phyloP scores from a whole-genome alignment of 2,888 invertebrate genomes.

The Ophioninae sp. region DNA sequence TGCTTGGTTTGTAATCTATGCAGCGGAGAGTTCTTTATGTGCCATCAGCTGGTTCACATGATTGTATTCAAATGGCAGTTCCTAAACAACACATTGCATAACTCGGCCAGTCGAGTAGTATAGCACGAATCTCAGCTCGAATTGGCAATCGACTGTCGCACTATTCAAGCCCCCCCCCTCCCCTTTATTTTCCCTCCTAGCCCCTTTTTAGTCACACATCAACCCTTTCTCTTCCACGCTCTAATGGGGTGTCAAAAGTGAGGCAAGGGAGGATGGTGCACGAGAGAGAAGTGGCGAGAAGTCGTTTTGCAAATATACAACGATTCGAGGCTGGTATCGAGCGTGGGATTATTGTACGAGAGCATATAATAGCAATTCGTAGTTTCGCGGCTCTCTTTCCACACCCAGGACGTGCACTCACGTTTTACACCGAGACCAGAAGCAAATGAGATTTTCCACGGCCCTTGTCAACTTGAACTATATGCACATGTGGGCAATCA shows the following conservation, averaged over 20 bases:
- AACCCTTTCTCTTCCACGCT: slow-evolving; percentile 6
- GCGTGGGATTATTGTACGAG: slow-evolving; percentile 39
- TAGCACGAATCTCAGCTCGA: slow-evolving; percentile 49
- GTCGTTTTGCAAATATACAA: slow-evolving; percentile 37
- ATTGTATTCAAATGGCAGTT: slow-evolving; percentile 78
- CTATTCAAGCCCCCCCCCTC: slow-evolving; percentile 13
- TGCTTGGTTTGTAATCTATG: slow-evolving; percentile 14
- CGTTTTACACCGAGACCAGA: not conserved
- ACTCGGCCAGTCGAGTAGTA: slow-evolving; percentile 65
- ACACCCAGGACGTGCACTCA: slow-evolving; percentile 52
- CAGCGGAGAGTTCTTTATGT: not conserved
- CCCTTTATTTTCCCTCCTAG: not conserved
- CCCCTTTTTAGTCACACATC: not conserved
- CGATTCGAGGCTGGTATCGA: slow-evolving; percentile 35
- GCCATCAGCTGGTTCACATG: slow-evolving; percentile 70
- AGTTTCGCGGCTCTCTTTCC: slow-evolving; percentile 51
- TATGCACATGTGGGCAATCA: slow-evolving; percentile 14
- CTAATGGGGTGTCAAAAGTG: not conserved
- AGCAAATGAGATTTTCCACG: slow-evolving; percentile 12
- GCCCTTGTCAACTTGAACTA: slow-evolving; percentile 29
- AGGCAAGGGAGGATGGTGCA: not conserved
- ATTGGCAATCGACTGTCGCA: slow-evolving; percentile 70
- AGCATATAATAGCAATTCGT: slow-evolving; percentile 34
- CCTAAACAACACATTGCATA: slow-evolving; percentile 78
- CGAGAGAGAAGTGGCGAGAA: slow-evolving; percentile 9